These are phyloP conservation scores for Lycorma delicatula DNA, from an alignment of 1,140 invertebrate species.

Conservation along the genomic window DNA sequence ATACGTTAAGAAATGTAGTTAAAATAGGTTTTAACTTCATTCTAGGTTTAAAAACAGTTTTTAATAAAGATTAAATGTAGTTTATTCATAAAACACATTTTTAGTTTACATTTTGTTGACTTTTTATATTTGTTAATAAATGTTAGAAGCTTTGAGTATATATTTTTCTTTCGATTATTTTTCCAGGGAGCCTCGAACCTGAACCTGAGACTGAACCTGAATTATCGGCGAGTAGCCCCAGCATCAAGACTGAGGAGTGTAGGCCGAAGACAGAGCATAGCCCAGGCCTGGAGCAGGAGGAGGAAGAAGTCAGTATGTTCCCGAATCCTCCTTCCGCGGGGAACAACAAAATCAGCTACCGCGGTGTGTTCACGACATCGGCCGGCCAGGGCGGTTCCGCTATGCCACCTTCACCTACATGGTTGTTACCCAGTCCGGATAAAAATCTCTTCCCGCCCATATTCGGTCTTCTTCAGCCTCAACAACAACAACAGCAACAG, in stretches of 20 bases:
- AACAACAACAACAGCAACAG: constrained; percentile 39
- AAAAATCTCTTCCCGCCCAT: constrained; percentile 49
- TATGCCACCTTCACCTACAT: constrained; percentile 34
- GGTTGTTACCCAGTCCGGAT: constrained; percentile 52
- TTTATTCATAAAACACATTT: no score
- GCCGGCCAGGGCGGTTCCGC: constrained; percentile 41
- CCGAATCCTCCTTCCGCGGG: constrained; percentile 36
- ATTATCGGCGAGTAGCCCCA: constrained; percentile 39
- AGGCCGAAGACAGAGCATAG: constrained; percentile 42
- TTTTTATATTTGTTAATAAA: no score
- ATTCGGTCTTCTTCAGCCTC: constrained; percentile 42
- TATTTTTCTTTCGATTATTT: no score
- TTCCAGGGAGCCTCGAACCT: constrained; percentile 65
- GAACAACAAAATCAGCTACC: constrained; percentile 53
- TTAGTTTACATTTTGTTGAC: no score
- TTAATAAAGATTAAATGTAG: no score
- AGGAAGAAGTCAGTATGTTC: constrained; percentile 52
- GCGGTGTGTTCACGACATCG: constrained; percentile 58
- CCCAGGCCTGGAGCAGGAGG: constrained; percentile 39
- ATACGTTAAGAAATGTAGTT: no score
- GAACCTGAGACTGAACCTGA: constrained; percentile 45
- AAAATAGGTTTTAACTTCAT: no score
- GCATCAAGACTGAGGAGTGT: constrained; percentile 26
- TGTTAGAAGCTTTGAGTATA: no score
- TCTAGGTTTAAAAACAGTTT: no score